These are phyloP conservation scores for Brachirus orientalis DNA, from an alignment of 2,113 vertebrate genomes.

Conservation along the genomic window DNA sequence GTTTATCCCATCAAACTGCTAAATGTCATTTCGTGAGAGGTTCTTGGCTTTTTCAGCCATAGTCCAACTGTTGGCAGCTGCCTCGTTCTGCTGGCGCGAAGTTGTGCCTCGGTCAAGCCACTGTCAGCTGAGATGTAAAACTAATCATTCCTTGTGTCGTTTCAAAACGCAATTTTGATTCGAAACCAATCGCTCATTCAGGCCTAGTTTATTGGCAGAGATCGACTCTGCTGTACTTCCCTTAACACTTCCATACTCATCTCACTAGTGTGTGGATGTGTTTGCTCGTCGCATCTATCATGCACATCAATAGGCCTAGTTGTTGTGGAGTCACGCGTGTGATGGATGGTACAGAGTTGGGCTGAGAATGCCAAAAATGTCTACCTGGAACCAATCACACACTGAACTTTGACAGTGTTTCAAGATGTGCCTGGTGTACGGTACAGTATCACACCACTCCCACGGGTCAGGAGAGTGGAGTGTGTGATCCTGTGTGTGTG, in stretches of 20 bases:
- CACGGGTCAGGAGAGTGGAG: conserved; percentile 3
- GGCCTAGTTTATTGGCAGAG: too few relatives aligned
- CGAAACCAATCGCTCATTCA: too few relatives aligned
- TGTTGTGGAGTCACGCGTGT: conserved; percentile 40
- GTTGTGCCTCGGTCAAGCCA: too few relatives aligned
- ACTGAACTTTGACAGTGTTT: conserved; percentile 30
- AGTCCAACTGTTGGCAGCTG: too few relatives aligned
- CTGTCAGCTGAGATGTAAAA: too few relatives aligned
- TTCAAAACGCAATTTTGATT: too few relatives aligned
- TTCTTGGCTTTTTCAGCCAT: too few relatives aligned
- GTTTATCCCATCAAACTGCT: too few relatives aligned
- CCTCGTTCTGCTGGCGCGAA: too few relatives aligned
- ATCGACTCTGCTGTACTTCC: too few relatives aligned
- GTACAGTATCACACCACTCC: conserved; percentile 23
- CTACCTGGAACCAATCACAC: conserved; percentile 50
- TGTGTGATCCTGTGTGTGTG: conserved; percentile 23
- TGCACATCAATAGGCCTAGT: conserved; percentile 45
- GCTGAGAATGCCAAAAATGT: conserved; percentile 56
- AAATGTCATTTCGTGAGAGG: too few relatives aligned
- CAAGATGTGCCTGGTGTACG: conserved; percentile 30
- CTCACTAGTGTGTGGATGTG: not conserved
- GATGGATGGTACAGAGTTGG: conserved; percentile 31
- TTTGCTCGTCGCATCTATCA: conserved; percentile 13
- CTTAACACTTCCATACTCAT: not conserved
- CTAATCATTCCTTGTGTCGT: too few relatives aligned